Percentiles rank a stretch among this genome's conserved stretches.
These are phyloP conservation scores for Bombus sylvicola DNA, from an alignment of 1,140 invertebrate species.

Conservation along the genomic window DNA sequence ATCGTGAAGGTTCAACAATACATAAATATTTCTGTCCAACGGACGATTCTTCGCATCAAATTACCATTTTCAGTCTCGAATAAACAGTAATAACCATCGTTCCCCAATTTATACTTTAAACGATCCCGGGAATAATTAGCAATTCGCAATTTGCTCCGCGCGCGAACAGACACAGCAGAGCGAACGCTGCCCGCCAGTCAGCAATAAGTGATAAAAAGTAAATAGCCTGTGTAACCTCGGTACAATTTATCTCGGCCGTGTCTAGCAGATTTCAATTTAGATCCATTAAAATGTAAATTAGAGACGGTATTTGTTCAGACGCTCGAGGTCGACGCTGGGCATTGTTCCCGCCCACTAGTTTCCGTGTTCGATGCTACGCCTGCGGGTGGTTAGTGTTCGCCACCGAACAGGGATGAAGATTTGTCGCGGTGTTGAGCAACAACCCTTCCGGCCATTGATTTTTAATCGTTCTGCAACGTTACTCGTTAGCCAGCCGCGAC, in stretches of 20 bases:
- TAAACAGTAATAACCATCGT: not conserved
- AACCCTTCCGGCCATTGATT: conserved; percentile 11
- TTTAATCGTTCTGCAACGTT: not conserved
- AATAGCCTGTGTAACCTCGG: conserved; percentile 56
- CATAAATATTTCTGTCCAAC: too few relatives aligned
- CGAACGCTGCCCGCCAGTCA: not conserved
- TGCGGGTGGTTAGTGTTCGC: not conserved
- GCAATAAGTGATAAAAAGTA: conserved; percentile 66
- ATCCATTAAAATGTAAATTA: conserved; percentile 77
- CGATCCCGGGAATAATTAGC: conserved; percentile 59
- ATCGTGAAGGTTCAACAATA: not conserved
- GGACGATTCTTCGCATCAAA: not conserved
- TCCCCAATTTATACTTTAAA: not conserved
- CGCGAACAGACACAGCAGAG: not conserved
- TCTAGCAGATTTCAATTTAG: conserved; percentile 75
- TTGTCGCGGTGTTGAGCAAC: conserved; percentile 8
- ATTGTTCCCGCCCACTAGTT: conserved; percentile 29
- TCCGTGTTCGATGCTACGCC: not conserved
- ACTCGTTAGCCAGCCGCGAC: not conserved
- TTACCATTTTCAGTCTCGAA: not conserved
- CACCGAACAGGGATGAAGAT: not conserved
- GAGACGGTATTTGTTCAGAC: conserved; percentile 65
- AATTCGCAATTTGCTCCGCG: conserved; percentile 37
- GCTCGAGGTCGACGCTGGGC: conserved; percentile 28
- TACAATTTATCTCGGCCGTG: conserved; percentile 65